Evolutionary conservation across 2,113 vertebrate species (phyloP), one percentile per base, ranked within the genome.

Genomic region (Xyrauchen texanus): DNA sequence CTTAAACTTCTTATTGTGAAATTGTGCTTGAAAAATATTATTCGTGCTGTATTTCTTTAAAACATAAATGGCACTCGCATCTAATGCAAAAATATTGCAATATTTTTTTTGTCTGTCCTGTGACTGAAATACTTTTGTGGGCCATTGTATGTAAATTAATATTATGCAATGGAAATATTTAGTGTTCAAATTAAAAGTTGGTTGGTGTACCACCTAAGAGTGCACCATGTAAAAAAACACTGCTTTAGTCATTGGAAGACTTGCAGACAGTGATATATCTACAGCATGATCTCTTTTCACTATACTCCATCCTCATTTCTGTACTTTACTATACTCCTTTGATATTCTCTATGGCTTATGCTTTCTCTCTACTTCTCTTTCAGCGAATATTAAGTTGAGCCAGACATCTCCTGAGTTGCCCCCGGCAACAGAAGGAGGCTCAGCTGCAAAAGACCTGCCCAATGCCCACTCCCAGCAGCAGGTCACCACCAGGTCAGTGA

Each of bases 371-470:
- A n/a, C 61, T 58, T 52, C 34, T 16, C 21, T 53, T 53, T 53
- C 58, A 93, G 92, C 91, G 66, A 93, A 87, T 16, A 90, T 97
- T 85, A 97, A 96, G 88, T 90, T 95, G 62, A 96, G 95, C 90
- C 94, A 95, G 89, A 97, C 95, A 0, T 97, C 96, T 62, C 96
- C 96, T 0, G 95, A 97, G 68, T 91, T 97, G 85, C 94, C 94
- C 9, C 94, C 91, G 8, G 90, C 88, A 76, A 72, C 91, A 7
- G 92, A 94, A 62, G 89, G 85, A 0, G 89, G 86, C 86, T 60
- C 89, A 89, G 7, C 85, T 90, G 76, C 82, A 81, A 93, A 94
- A 90, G 91, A 94, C 62, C 86, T 97, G 82, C 93, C 94, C 85
- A 96, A 96, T 5, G 92, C 95, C 65, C 93, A 94, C 16, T 94